Conservation (phyloP, 2,113 vertebrate species). For the Tringa solitaria region DNA sequence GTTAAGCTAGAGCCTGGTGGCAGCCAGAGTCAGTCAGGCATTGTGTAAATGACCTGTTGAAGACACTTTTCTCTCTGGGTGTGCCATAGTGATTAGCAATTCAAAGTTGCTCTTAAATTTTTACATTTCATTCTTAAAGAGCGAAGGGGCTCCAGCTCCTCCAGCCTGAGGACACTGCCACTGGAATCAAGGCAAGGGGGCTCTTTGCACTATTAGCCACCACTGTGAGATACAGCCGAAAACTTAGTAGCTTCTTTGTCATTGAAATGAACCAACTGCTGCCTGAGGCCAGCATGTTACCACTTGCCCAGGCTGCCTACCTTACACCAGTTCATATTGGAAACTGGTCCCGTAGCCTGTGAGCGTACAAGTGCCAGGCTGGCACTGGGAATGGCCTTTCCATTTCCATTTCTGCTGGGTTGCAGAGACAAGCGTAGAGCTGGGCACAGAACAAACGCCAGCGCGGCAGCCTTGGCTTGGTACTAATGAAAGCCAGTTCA, state of each 20-base stretch:
- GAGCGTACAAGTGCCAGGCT: background rate
- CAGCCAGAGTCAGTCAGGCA: background rate
- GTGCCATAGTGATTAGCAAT: background rate
- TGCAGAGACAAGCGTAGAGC: background rate
- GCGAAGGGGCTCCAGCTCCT: background rate
- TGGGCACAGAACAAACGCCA: background rate
- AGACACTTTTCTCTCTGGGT: background rate
- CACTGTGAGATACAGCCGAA: accelerated
- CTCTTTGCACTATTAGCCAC: background rate
- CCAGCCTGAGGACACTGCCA: background rate
- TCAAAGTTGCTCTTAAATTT: background rate
- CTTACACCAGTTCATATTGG: background rate
- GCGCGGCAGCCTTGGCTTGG: background rate
- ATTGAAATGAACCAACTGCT: accelerated
- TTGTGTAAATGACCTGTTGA: background rate
- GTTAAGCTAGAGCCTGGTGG: background rate
- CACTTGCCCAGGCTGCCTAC: accelerated
- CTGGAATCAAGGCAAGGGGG: background rate
- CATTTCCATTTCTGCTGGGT: too few species aligned
- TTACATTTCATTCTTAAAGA: background rate
- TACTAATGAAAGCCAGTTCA: accelerated
- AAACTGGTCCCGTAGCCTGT: too few species aligned
- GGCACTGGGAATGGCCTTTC: accelerated
- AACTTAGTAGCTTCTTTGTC: background rate
- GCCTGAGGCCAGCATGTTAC: accelerated